Evolutionary conservation across 2,888 invertebrate species (phyloP).

Genomic region (Cataglyphis altisquamis): DNA sequence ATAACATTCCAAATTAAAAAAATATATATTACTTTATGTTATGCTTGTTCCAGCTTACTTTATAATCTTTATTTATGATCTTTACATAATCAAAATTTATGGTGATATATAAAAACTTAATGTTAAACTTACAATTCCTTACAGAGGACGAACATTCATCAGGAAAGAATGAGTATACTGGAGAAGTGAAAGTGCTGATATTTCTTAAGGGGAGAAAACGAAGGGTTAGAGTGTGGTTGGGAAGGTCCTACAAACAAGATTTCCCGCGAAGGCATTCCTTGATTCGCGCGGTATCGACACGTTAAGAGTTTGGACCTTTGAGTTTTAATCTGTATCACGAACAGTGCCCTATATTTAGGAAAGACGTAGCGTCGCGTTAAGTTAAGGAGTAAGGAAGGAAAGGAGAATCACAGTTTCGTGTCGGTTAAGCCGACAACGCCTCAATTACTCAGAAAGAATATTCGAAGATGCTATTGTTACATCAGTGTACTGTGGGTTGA

Average conservation of each 20-base stretch:
- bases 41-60: neutral
- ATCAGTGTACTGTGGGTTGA: constrained; percentile 8
- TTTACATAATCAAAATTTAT: neutral
- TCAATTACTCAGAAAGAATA: neutral
- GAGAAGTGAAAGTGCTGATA: constrained; percentile 73
- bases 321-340: constrained; percentile 62
- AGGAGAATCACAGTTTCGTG: neutral
- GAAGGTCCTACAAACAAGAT: constrained; percentile 15
- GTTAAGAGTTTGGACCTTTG: constrained; percentile 67
- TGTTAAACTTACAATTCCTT: constrained; percentile 81
- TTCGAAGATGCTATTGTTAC: constrained; percentile 8
- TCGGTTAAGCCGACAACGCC: neutral
- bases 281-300: constrained; percentile 69
- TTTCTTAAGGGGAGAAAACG: constrained; percentile 67
- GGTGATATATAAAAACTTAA: neutral
- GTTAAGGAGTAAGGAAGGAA: neutral
- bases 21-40: neutral
- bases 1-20: neutral
- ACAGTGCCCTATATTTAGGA: constrained; percentile 64
- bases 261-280: neutral
- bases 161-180: constrained; percentile 91
- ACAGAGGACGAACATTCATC: constrained; percentile 94
- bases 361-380: constrained; percentile 45
- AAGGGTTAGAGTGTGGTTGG: constrained; percentile 10
- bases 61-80: neutral